A percentile compares a stretch with the other conserved stretches of the same genome.
phyloP scores from a whole-genome alignment of 2,888 invertebrate genomes.

The Perdita meconis region DNA sequence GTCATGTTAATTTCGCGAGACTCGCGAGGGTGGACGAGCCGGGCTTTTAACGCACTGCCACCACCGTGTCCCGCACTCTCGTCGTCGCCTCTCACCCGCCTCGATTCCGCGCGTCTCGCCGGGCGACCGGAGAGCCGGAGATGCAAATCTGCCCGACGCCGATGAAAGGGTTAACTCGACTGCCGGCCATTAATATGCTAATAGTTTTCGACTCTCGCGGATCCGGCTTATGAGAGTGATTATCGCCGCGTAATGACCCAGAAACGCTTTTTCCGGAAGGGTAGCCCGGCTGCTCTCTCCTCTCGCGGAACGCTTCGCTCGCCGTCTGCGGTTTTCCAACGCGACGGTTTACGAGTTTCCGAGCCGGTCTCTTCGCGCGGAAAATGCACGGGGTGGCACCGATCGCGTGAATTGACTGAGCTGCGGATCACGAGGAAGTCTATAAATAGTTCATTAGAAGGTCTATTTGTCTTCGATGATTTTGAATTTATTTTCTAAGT shows the following conservation, averaged over 20 bases:
- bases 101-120: slow-evolving; percentile 57
- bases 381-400: slow-evolving; percentile 32
- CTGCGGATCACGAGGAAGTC: not conserved
- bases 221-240: slow-evolving; percentile 83
- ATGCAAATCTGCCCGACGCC: slow-evolving; percentile 83
- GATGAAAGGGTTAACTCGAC: slow-evolving; percentile 84
- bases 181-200: slow-evolving; percentile 85
- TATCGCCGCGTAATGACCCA: slow-evolving; percentile 84
- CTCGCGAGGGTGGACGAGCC: slow-evolving; percentile 80
- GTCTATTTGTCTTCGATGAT: not conserved
- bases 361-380: slow-evolving; percentile 23
- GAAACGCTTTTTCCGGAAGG: slow-evolving; percentile 84
- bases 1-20: slow-evolving; percentile 84
- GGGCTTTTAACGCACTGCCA: slow-evolving; percentile 84
- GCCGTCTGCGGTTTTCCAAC: slow-evolving; percentile 54
- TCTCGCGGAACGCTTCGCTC: slow-evolving; percentile 22
- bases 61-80: slow-evolving; percentile 74
- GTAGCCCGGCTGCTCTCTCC: slow-evolving; percentile 67
- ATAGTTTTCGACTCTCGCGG: slow-evolving; percentile 84
- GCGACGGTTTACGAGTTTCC: slow-evolving; percentile 66
- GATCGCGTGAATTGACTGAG: not conserved
- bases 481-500: not conserved
- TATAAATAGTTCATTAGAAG: not conserved
- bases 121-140: slow-evolving; percentile 68
- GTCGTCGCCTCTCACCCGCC: slow-evolving; percentile 47